Evolutionary conservation across 2,113 vertebrate genomes (phyloP).

Genomic region (Mellivora capensis): DNA sequence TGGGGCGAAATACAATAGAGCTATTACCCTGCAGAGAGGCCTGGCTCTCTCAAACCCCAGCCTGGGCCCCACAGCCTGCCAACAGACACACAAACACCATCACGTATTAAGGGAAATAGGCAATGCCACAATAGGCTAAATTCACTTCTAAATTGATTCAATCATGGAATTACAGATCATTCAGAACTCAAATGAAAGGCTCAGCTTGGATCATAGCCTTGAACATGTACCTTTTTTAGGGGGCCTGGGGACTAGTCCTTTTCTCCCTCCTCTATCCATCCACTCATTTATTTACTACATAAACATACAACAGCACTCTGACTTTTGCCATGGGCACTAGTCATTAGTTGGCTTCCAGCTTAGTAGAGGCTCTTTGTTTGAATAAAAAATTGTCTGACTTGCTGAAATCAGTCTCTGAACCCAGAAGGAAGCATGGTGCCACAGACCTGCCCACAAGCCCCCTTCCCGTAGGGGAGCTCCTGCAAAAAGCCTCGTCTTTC

Average conservation of each 20-base stretch:
- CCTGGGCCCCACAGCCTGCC: not conserved
- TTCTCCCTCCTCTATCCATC: not conserved
- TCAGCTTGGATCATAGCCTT: not conserved
- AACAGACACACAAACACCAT: not conserved
- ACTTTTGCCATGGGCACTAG: not conserved
- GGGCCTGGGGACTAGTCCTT: not conserved
- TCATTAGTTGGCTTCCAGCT: not conserved
- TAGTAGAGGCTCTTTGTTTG: not conserved
- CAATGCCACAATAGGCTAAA: not conserved
- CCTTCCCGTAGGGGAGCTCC: not conserved
- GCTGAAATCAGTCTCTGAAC: not conserved
- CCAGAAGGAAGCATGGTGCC: not conserved
- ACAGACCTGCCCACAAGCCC: not conserved
- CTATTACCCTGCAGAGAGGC: not conserved
- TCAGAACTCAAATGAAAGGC: constrained; percentile 24
- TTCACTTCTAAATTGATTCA: constrained; percentile 46
- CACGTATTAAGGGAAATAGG: not conserved
- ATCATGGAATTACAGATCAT: constrained; percentile 31
- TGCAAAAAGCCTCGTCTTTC: not conserved
- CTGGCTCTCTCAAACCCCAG: not conserved
- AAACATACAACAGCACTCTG: not conserved
- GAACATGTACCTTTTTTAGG: not conserved
- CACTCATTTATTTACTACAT: constrained; percentile 9
- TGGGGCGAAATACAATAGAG: not conserved
- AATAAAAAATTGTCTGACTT: not conserved